Conservation (phyloP, 2,888 invertebrate species). For the Rhagophthalmus giganteus region DNA sequence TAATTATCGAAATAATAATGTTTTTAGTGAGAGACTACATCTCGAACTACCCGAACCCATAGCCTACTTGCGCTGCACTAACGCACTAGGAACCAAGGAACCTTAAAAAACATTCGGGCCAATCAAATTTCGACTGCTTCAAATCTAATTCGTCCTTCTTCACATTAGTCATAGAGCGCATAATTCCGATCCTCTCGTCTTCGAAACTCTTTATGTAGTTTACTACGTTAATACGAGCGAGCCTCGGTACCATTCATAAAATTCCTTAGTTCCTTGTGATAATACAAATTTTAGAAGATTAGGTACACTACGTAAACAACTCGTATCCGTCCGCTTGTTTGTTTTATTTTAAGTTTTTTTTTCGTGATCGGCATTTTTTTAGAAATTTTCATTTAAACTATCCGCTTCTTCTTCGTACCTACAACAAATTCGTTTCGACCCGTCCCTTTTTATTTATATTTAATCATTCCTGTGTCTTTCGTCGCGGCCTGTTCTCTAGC, state of each 20-base stretch:
- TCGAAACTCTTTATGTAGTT: slow-evolving; percentile 40
- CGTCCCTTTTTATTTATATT: too few relatives aligned
- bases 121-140: slow-evolving; percentile 43
- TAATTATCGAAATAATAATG: slow-evolving; percentile 27
- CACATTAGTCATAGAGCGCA: slow-evolving; percentile 42
- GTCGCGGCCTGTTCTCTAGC: too few relatives aligned
- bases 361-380: too few relatives aligned
- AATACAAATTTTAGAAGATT: slow-evolving; percentile 2
- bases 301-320: slow-evolving; percentile 1
- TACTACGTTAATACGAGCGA: slow-evolving; percentile 46
- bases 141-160: slow-evolving; percentile 38
- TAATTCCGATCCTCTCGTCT: slow-evolving; percentile 33
- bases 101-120: slow-evolving; percentile 51
- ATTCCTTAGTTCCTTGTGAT: slow-evolving; percentile 39
- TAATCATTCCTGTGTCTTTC: too few relatives aligned
- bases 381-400: too few relatives aligned
- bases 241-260: slow-evolving; percentile 50
- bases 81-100: slow-evolving; percentile 45
- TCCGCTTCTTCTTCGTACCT: too few relatives aligned
- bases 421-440: too few relatives aligned
- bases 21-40: slow-evolving; percentile 37
- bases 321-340: too few relatives aligned
- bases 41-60: slow-evolving; percentile 42
- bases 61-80: slow-evolving; percentile 47
- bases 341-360: too few relatives aligned